Evolutionary conservation across 2,888 invertebrate genomes (phyloP), one percentile per base, ranked within the genome.

Genomic region (Phytoseiulus persimilis): DNA sequence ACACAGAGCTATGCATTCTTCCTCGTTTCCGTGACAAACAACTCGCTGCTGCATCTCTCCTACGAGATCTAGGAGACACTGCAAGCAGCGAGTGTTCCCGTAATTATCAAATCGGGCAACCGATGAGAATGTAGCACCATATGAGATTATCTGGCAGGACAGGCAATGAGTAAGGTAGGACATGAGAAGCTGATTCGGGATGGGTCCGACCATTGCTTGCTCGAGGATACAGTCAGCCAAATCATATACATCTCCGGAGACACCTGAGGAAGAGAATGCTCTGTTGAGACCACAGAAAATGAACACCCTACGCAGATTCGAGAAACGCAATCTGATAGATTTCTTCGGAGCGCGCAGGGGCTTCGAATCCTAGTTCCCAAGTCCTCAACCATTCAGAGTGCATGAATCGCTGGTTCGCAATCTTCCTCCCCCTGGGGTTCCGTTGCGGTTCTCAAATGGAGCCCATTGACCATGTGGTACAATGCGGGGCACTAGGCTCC

Each of bases 81-180:
- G 94, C 83, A 98, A 95, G 92, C 98, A 98, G 92, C 97, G 96
- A 0, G 96, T 95, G 92, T 97, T 96, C 90, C 95, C 95, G 92
- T 95, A 95, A 89, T 96, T 95, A 91, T 96, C 96, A 93, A 96
- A 97, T 93, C 91, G 90, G 96, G 90, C 96, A 90, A 98, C 95
- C 92, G 96, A 95, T 92, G 96, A 96, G 45, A 98, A 93, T 0
- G 97, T 97, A 5, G 97, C 96, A 9, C 96, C 96, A 92, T 97
- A 96, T 0, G 97, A 97, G 0, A 98, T 96, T 91, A 98, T 94
- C 93, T 97, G 97, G 9, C 97, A 96, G 91, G 96, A 96, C 90
- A 98, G 93, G 0, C 97, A 97, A 93, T 98, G 98, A 92, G 96
- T 96, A 90, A 98, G 94, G 93, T 98, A 98, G 28, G 97, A 97